Evolutionary conservation across 2,797 vertebrate species (phyloP), one percentile per base, ranked within the genome.

Genomic region (Sebastes vulpes): DNA sequence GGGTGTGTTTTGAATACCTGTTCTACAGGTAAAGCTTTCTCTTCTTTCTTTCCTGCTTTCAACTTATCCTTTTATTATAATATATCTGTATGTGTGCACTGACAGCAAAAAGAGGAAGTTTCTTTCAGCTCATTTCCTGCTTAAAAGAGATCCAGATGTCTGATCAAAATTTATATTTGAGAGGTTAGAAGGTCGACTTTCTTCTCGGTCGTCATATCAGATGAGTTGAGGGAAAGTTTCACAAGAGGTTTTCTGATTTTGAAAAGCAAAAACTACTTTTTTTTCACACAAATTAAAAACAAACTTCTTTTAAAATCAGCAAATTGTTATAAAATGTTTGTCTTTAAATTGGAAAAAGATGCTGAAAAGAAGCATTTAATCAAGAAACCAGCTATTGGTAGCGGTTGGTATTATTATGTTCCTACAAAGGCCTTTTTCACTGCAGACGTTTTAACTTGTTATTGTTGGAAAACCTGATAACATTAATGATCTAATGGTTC

Each of bases 41-140:
- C 8, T 16, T 56, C 6, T 69, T 65, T 21, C 21, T 48, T 31
- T 28, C 18, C 29, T 52, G 42, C 16, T 7, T 72, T 66, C 18
- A 64, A 9, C 32, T 72, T 73, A 52, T 68, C 9, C 57, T 59
- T 58, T 64, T 20, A 64, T 65, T 8, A 3, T 3, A 50, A 20
- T 65, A n/a, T 1, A 12, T 68, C 58, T 72, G 52, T 70, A 1
- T 75, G 21, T 54, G 46, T 48, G 95, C 94, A 72, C 94, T 95
- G 2, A 96, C 11, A 60, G 53, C 16, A 71, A 65, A 85, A 77
- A 85, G 72, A 83, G 79, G 86, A 90, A 90, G 76, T 75, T 18
- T 1, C 2, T 23, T 26, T 68, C 8, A 20, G 65, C 56, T 28
- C 18, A 31, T 83, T 87, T 90, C 73, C 75, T 78, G 79, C 68